Evolutionary conservation across 2,888 invertebrate genomes (phyloP).

Genomic region (Melangyna quadrimaculata): DNA sequence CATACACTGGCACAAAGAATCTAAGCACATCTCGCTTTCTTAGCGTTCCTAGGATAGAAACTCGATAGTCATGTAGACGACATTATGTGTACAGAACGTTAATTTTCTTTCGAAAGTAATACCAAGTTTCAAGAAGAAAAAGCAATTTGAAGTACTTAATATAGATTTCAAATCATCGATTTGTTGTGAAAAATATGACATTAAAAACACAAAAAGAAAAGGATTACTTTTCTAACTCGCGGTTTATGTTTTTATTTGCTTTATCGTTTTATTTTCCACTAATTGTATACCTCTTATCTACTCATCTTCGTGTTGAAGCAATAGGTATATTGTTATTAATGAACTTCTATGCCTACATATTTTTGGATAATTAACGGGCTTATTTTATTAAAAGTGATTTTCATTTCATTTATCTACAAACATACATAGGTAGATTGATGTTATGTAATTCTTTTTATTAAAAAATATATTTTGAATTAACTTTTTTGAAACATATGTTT

Average conservation of each 20-base stretch:
- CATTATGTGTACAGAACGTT: conserved; percentile 60
- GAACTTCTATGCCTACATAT: neutral
- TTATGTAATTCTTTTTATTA: conserved; percentile 23
- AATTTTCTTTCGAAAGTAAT: conserved; percentile 38
- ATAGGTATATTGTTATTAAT: neutral
- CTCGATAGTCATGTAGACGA: conserved; percentile 56
- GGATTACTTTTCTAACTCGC: neutral
- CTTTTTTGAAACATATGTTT: conserved; percentile 35
- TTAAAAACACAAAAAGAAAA: conserved; percentile 13
- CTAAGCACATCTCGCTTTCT: conserved; percentile 51
- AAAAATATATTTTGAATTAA: neutral
- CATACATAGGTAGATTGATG: neutral
- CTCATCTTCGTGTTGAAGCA: neutral
- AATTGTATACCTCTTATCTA: neutral
- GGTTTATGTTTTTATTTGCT: neutral
- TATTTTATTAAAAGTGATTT: conserved; percentile 15
- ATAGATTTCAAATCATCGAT: conserved; percentile 8
- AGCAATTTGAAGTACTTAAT: conserved; percentile 22
- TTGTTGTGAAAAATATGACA: conserved; percentile 19
- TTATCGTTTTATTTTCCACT: neutral
- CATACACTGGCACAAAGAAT: conserved; percentile 17
- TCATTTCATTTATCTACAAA: neutral
- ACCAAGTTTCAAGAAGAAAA: conserved; percentile 24
- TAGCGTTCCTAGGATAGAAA: conserved; percentile 41
- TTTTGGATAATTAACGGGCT: conserved; percentile 4